A percentile compares a stretch with the other conserved stretches of the same genome.
These are phyloP conservation scores for Clepsis dumicolana DNA, from an alignment of 2,888 invertebrate genomes.

Conservation along the genomic window DNA sequence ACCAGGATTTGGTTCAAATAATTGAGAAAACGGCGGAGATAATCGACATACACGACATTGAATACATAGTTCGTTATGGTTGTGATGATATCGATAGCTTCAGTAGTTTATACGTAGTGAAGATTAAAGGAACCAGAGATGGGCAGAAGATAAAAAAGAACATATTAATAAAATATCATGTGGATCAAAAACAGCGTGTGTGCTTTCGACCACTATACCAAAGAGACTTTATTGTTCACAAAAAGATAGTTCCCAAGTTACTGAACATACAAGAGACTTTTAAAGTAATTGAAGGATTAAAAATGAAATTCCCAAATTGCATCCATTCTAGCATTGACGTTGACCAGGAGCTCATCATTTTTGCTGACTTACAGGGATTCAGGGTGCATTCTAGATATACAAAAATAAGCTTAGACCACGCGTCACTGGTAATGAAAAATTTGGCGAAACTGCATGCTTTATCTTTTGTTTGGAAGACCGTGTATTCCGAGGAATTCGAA, in stretches of 20 bases:
- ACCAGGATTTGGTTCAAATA: constrained; percentile 62
- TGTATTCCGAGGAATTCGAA: constrained; percentile 58
- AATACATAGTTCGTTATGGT: constrained; percentile 58
- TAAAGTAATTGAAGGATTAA: constrained; percentile 67
- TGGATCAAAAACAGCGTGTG: constrained; percentile 57
- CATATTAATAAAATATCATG: constrained; percentile 67
- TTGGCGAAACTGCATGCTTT: constrained; percentile 72
- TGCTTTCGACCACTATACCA: constrained; percentile 63
- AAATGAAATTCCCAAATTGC: constrained; percentile 71
- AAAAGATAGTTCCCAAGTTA: constrained; percentile 58
- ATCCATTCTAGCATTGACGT: constrained; percentile 59
- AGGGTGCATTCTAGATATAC: constrained; percentile 58
- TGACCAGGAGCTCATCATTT: constrained; percentile 63
- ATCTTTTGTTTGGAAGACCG: constrained; percentile 62
- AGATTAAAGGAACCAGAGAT: constrained; percentile 59
- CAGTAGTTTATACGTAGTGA: constrained; percentile 60
- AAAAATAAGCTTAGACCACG: constrained; percentile 60
- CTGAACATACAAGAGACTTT: constrained; percentile 62
- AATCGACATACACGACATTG: constrained; percentile 55
- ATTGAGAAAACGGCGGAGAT: constrained; percentile 62
- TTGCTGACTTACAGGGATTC: constrained; percentile 51
- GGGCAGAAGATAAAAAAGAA: constrained; percentile 60
- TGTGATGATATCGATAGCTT: constrained; percentile 66
- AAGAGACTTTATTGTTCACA: constrained; percentile 63
- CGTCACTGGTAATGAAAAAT: constrained; percentile 64